Base-by-base conservation (phyloP, 2,113 vertebrate genomes). In the Polyodon spathula region DNA sequence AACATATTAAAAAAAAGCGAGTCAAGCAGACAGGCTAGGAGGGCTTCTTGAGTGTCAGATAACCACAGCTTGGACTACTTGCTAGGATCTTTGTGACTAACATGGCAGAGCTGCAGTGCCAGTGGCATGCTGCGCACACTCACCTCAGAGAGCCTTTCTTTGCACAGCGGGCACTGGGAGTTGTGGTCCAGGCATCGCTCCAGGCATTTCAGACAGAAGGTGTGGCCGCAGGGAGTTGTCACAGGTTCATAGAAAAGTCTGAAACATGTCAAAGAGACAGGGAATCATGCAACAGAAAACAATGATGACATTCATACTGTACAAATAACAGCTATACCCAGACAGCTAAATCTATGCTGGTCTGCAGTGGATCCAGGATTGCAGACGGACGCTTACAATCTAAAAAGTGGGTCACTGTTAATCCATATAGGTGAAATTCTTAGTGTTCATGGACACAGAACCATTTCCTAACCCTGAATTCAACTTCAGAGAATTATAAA, bases 211-310 rank as follows among this genome's bases (percentile, higher is more conserved):
- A 97, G 87, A 74, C 94, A 97, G 79, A 95, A 97, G 1, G 92
- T 94, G 70, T 97, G 94, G 6, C 94, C 94, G 59, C 94, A 97
- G 1, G 90, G 89, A 9, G 90, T 94, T 40, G 94, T 93, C 65
- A 96, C 90, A 9, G 94, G 94, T 79, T 97, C 93, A 48, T 92
- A 94, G 74, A 93, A 90, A 60, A 97, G 80, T 73, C 94, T 97
- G 75, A 46, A 75, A 78, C 62, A 64, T 55, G 79, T 60, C 65
- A 74, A 67, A 41, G 58, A 65, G 73, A 77, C 71, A 10, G 42
- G 65, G 56, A 74, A 52, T 75, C 69, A 72, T 75, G 65, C 37
- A 58, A n/a, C 7, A 14, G 46, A 40, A n/a, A 66, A 38, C 9
- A 37, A 55, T 59, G 14, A 4, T 50, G 27, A 39, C 61, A 59